Evolutionary conservation across 2,888 invertebrate species (phyloP).

Genomic region (Spicauda simplicius): DNA sequence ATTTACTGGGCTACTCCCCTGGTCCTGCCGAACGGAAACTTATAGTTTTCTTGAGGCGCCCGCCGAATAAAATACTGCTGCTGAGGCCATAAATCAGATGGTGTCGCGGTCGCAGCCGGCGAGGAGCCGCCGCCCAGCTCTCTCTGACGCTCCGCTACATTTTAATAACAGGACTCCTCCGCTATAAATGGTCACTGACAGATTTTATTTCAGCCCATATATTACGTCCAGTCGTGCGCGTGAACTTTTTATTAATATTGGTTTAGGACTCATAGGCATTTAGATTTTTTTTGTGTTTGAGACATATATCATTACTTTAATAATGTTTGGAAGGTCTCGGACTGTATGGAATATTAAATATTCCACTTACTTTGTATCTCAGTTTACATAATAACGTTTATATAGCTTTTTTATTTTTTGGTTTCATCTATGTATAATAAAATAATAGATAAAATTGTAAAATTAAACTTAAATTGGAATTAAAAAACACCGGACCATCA

Average conservation of each 20-base stretch:
- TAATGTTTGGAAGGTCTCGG: not conserved
- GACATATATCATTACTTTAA: slow-evolving; percentile 2
- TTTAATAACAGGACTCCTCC: slow-evolving; percentile 78
- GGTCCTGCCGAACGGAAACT: slow-evolving; percentile 83
- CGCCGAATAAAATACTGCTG: slow-evolving; percentile 84
- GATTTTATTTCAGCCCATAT: slow-evolving; percentile 80
- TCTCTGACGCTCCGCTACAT: slow-evolving; percentile 67
- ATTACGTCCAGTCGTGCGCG: slow-evolving; percentile 67
- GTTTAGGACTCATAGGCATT: slow-evolving; percentile 25
- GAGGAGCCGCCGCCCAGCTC: slow-evolving; percentile 61
- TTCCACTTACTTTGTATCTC: not conserved
- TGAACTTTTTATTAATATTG: slow-evolving; percentile 68
- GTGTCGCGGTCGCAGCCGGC: slow-evolving; percentile 77
- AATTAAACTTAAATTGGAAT: too few species aligned
- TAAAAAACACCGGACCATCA: too few species aligned
- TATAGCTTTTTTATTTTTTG: too few species aligned
- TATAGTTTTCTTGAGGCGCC: slow-evolving; percentile 85
- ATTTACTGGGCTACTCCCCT: slow-evolving; percentile 82
- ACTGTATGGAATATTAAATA: not conserved
- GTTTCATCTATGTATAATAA: too few species aligned
- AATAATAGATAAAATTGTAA: too few species aligned
- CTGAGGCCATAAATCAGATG: slow-evolving; percentile 80
- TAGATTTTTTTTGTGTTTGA: slow-evolving; percentile 5
- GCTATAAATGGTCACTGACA: slow-evolving; percentile 80
- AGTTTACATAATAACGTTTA: too few species aligned